Conservation (phyloP, 2,888 invertebrate species). For the Tenthredo amoena region DNA sequence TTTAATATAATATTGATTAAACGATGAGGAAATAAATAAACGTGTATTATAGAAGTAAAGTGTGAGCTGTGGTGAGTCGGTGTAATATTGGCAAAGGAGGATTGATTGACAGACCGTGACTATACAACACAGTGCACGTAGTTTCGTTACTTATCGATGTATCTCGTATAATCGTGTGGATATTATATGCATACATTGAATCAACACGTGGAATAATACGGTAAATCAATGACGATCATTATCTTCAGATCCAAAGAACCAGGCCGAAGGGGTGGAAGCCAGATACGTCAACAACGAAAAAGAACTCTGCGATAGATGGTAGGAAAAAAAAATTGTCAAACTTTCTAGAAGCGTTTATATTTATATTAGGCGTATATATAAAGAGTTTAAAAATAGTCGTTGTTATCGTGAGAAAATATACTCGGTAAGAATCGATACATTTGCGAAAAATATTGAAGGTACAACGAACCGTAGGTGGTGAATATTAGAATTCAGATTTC, state of each 20-base stretch:
- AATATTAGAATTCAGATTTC: neutral
- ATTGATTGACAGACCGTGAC: conserved; percentile 19
- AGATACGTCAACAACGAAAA: neutral
- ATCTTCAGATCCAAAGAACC: neutral
- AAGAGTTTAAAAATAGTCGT: conserved; percentile 28
- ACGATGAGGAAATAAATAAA: neutral
- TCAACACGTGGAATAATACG: neutral
- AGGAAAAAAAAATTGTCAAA: neutral
- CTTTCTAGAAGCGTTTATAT: neutral
- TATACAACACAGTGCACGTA: neutral
- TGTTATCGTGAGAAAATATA: neutral
- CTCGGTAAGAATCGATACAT: neutral
- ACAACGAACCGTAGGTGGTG: neutral
- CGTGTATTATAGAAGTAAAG: neutral
- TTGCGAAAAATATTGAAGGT: neutral
- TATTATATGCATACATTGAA: neutral
- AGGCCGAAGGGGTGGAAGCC: neutral
- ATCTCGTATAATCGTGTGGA: neutral
- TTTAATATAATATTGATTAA: neutral
- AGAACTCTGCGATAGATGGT: neutral
- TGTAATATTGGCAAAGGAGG: neutral
- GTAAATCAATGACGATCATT: neutral
- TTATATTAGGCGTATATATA: neutral
- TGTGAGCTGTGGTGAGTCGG: neutral
- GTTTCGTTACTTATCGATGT: neutral